A percentile compares a stretch with the other conserved stretches of the same genome.
phyloP scores from a whole-genome alignment of 2,888 invertebrate genomes.

The Athrips mouffetella region DNA sequence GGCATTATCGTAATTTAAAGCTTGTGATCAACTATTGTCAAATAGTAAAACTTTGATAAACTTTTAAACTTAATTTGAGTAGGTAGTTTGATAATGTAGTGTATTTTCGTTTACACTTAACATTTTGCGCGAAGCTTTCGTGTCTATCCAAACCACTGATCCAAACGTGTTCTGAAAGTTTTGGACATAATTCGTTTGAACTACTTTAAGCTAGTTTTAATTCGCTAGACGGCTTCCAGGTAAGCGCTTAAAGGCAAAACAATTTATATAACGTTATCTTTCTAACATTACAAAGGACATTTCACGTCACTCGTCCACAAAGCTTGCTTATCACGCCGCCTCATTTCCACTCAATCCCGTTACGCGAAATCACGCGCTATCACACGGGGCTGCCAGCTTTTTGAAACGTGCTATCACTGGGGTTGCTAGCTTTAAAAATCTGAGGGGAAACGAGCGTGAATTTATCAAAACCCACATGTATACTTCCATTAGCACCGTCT shows the following conservation, averaged over 20 bases:
- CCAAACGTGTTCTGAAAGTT: neutral
- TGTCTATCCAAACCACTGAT: no score
- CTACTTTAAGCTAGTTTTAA: neutral
- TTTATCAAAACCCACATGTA: constrained; percentile 70
- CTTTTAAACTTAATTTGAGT: no score
- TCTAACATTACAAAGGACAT: constrained; percentile 5
- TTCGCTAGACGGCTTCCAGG: neutral
- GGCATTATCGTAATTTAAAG: no score
- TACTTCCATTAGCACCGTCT: constrained; percentile 71
- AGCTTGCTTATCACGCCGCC: constrained; percentile 35
- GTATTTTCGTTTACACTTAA: neutral
- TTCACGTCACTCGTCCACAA: constrained; percentile 31
- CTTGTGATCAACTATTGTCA: no score
- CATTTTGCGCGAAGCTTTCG: no score
- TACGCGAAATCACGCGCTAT: constrained; percentile 39
- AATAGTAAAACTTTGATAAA: no score
- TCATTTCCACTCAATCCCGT: constrained; percentile 67
- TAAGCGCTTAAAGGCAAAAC: constrained; percentile 5
- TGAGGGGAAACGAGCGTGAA: constrained; percentile 48
- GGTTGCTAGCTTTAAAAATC: constrained; percentile 49
- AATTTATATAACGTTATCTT: constrained; percentile 7
- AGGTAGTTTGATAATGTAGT: no score
- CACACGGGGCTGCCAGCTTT: constrained; percentile 42
- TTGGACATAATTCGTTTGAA: neutral
- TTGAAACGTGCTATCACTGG: constrained; percentile 40